A percentile compares a stretch with the other conserved stretches of the same genome.
phyloP scores from a whole-genome alignment of 1,140 invertebrate genomes.

The Zaprionus ornatus region DNA sequence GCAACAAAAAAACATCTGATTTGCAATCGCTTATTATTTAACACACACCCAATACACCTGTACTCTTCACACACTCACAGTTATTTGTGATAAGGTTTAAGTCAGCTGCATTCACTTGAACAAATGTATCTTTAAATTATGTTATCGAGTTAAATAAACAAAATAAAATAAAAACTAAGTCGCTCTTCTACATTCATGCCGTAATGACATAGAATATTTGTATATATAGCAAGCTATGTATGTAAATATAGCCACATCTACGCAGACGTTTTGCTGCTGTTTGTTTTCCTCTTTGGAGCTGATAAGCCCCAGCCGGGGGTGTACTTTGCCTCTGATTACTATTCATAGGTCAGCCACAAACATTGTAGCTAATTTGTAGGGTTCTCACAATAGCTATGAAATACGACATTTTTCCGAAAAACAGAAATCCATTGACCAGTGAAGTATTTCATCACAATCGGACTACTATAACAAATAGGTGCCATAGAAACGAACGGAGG shows the following conservation, averaged over 20 bases:
- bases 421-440: too few species aligned
- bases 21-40: constrained; percentile 34
- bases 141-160: constrained; percentile 71
- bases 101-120: constrained; percentile 64
- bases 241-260: constrained; percentile 18
- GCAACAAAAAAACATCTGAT: constrained; percentile 38
- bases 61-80: constrained; percentile 18
- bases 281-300: constrained; percentile 32
- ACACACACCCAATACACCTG: constrained; percentile 21
- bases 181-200: constrained; percentile 19
- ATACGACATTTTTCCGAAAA: background rate
- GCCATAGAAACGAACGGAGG: too few species aligned
- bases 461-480: too few species aligned
- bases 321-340: constrained; percentile 46
- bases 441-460: too few species aligned
- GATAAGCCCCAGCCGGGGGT: constrained; percentile 41
- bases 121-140: constrained; percentile 73
- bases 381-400: background rate
- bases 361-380: background rate
- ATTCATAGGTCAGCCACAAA: background rate
- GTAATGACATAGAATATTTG: constrained; percentile 29
- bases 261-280: constrained; percentile 6
- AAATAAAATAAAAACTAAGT: constrained; percentile 45
- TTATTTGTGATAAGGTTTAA: constrained; percentile 75
- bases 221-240: constrained; percentile 5